Conservation (phyloP, 2,113 vertebrate species). For the Colistium nudipinnis region DNA sequence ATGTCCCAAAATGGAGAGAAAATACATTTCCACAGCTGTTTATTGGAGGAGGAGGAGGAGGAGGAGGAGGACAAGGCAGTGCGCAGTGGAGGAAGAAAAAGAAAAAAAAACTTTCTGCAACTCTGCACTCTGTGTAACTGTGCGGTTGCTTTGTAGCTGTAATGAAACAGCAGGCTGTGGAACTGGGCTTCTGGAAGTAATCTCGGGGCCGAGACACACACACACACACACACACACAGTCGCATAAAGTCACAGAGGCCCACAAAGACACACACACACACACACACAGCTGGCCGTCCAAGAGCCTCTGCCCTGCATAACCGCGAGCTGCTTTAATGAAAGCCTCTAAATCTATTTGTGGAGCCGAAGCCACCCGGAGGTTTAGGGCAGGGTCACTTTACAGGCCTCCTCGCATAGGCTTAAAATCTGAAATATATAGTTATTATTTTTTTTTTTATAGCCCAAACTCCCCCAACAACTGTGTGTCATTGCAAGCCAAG, state of each 20-base stretch:
- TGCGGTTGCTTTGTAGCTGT: constrained; percentile 75
- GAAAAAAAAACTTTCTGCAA: constrained; percentile 60
- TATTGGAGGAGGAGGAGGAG: constrained; percentile 34
- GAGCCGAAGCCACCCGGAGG: constrained; percentile 58
- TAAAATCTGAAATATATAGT: constrained; percentile 61
- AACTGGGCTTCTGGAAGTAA: constrained; percentile 75
- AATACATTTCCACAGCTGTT: constrained; percentile 55
- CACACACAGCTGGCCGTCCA: constrained; percentile 56
- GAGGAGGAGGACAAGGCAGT: constrained; percentile 25
- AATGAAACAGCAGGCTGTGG: constrained; percentile 75
- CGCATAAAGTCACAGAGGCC: constrained; percentile 15
- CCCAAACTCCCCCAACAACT: constrained; percentile 50
- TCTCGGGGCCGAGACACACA: constrained; percentile 55
- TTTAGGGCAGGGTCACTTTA: constrained; percentile 69
- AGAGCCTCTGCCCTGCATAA: constrained; percentile 60
- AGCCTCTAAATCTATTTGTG: constrained; percentile 79
- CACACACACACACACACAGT: constrained; percentile 38
- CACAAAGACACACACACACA: constrained; percentile 30
- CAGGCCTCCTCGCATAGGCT: constrained; percentile 59
- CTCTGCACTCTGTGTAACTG: constrained; percentile 67
- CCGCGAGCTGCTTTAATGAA: constrained; percentile 74
- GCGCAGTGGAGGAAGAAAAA: constrained; percentile 6
- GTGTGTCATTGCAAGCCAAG: constrained; percentile 43
- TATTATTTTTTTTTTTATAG: constrained; percentile 67
- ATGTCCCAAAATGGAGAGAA: constrained; percentile 39